Evolutionary conservation across 2,797 vertebrate genomes (phyloP).

Genomic region (Sebastiscus tertius): DNA sequence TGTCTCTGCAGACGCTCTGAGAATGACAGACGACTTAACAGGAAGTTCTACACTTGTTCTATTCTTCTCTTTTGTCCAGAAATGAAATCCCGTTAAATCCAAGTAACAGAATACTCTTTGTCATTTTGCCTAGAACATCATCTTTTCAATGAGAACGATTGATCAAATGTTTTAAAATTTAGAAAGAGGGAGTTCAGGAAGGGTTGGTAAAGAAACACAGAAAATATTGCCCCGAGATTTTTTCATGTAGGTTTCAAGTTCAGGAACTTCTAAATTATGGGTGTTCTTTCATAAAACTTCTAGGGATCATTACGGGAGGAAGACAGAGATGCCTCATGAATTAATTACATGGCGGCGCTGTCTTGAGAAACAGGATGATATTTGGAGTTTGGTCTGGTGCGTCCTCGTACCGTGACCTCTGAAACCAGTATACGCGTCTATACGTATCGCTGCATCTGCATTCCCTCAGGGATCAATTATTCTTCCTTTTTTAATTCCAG

Average conservation of each 20-base stretch:
- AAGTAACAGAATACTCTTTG: not conserved
- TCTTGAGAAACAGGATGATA: not conserved
- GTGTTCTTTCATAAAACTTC: not conserved
- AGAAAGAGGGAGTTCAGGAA: not conserved
- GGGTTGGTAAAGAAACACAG: not conserved
- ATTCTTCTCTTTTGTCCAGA: not conserved
- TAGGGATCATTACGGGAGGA: not conserved
- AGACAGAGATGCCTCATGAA: not conserved
- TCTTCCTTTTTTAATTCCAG: not conserved
- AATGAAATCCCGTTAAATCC: not conserved
- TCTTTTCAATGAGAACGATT: not conserved
- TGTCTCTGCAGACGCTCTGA: not conserved
- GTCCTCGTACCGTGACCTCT: not conserved
- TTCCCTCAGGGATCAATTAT: constrained; percentile 2
- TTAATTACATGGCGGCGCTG: not conserved
- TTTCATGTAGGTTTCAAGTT: not conserved
- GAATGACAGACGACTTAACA: not conserved
- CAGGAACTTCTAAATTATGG: not conserved
- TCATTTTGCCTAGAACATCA: not conserved
- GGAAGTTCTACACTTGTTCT: not conserved
- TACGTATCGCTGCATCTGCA: not conserved
- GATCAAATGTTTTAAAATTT: not conserved
- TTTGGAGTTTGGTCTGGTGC: not conserved
- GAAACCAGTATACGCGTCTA: not conserved
- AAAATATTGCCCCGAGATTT: not conserved